Evolutionary conservation across 2,797 vertebrate species (phyloP).

Genomic region (Hypotaenidia philippensis): DNA sequence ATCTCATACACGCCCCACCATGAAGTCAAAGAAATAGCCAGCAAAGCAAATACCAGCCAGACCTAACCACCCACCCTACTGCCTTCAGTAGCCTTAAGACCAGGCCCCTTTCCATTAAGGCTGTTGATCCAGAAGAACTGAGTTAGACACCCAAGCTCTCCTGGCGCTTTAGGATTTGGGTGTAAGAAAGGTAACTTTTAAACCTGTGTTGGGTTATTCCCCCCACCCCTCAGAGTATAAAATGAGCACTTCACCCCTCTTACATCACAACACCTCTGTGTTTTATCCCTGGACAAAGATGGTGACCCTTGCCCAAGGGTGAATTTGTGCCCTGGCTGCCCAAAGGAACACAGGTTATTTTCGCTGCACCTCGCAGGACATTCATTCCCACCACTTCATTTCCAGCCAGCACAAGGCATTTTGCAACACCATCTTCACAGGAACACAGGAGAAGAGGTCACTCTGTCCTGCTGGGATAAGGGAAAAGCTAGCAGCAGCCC

Average conservation of each 20-base stretch:
- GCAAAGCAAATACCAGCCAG: background rate
- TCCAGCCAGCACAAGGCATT: background rate
- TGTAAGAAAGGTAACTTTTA: background rate
- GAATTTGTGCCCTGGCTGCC: background rate
- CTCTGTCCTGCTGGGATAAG: background rate
- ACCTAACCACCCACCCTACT: background rate
- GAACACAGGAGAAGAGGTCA: background rate
- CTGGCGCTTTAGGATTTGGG: background rate
- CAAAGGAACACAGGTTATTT: accelerated
- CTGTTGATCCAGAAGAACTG: background rate
- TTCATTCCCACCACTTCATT: background rate
- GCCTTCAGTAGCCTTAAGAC: background rate
- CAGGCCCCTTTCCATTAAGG: background rate
- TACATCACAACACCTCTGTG: too few species aligned
- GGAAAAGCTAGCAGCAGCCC: background rate
- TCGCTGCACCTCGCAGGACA: background rate
- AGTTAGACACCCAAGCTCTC: background rate
- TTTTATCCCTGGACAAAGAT: background rate
- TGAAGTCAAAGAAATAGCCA: background rate
- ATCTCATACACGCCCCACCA: background rate
- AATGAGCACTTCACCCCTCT: background rate
- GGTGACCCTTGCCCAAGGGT: background rate
- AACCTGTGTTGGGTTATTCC: background rate
- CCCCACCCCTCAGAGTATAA: background rate
- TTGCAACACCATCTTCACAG: background rate